Evolutionary conservation across 2,888 invertebrate species (phyloP).

Genomic region (Cheiracanthium punctorium): DNA sequence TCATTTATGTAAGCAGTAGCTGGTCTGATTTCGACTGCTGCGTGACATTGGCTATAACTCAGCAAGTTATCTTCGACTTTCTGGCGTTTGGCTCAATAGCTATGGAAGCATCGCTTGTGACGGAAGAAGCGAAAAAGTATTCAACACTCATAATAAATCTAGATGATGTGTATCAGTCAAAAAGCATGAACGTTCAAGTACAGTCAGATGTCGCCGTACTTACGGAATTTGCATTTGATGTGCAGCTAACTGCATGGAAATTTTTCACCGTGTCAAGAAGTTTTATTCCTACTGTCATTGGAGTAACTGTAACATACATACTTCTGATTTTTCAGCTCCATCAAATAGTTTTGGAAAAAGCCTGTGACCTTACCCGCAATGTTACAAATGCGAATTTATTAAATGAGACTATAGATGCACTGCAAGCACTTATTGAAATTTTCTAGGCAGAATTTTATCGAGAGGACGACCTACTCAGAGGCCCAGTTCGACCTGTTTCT

Average conservation of each 20-base stretch:
- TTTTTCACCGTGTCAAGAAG: constrained; percentile 49
- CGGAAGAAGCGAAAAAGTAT: constrained; percentile 45
- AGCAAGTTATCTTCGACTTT: constrained; percentile 37
- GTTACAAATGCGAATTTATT: neutral
- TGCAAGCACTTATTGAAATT: too few relatives aligned
- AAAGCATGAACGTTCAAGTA: constrained; percentile 13
- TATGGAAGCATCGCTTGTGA: constrained; percentile 34
- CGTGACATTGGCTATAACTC: neutral
- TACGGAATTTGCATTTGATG: constrained; percentile 30
- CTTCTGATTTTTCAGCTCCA: constrained; percentile 34
- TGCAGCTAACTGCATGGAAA: constrained; percentile 55
- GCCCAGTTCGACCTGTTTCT: too few relatives aligned
- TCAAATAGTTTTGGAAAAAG: neutral
- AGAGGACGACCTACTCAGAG: too few relatives aligned
- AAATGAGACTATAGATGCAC: too few relatives aligned
- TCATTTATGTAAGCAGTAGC: constrained; percentile 31
- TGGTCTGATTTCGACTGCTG: neutral
- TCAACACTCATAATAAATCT: constrained; percentile 10
- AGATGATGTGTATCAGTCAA: neutral
- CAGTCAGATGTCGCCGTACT: constrained; percentile 29
- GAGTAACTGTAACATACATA: constrained; percentile 49
- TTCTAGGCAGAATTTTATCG: too few relatives aligned
- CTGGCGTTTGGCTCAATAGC: constrained; percentile 47
- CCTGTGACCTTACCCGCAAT: neutral
- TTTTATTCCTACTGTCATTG: constrained; percentile 48